Percentiles rank a stretch among this genome's conserved stretches.
phyloP scores from a whole-genome alignment of 2,888 invertebrate genomes.

The Catocala nupta region DNA sequence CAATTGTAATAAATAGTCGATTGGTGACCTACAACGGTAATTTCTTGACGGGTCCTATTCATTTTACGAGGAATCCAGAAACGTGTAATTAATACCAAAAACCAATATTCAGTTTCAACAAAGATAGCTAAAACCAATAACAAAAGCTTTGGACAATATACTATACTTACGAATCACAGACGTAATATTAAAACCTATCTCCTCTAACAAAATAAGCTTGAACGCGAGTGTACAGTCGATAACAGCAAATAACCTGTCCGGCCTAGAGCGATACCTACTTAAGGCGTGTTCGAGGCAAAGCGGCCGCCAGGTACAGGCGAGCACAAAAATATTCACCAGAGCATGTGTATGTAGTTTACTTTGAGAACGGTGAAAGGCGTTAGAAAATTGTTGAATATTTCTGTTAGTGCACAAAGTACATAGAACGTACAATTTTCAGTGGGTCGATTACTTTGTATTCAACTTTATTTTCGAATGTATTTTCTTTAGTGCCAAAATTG shows the following conservation, averaged over 20 bases:
- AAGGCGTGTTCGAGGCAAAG: conserved; percentile 31
- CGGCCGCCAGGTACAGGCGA: conserved; percentile 30
- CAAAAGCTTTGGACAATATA: neutral
- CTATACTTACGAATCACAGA: neutral
- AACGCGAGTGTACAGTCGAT: conserved; percentile 31
- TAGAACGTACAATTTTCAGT: neutral
- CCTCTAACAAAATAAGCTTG: conserved; percentile 14
- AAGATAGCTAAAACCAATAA: too few species aligned
- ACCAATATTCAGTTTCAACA: too few species aligned
- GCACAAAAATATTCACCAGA: conserved; percentile 38
- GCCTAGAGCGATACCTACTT: conserved; percentile 46
- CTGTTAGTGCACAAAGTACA: conserved; percentile 3
- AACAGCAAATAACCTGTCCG: conserved; percentile 48
- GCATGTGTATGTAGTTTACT: conserved; percentile 27
- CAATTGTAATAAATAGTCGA: too few species aligned
- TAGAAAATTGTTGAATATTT: conserved; percentile 32
- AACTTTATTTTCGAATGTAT: neutral
- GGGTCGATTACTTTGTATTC: conserved; percentile 1
- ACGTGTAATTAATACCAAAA: too few species aligned
- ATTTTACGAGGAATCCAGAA: too few species aligned
- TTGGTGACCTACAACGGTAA: too few species aligned
- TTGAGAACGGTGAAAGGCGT: conserved; percentile 25
- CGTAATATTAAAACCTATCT: neutral
- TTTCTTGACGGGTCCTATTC: too few species aligned
- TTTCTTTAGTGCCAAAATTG: neutral